A percentile compares a stretch with the other conserved stretches of the same genome.
Evolutionary conservation across 2,113 vertebrate species (phyloP).

Genomic region (Entomyzon cyanotis): DNA sequence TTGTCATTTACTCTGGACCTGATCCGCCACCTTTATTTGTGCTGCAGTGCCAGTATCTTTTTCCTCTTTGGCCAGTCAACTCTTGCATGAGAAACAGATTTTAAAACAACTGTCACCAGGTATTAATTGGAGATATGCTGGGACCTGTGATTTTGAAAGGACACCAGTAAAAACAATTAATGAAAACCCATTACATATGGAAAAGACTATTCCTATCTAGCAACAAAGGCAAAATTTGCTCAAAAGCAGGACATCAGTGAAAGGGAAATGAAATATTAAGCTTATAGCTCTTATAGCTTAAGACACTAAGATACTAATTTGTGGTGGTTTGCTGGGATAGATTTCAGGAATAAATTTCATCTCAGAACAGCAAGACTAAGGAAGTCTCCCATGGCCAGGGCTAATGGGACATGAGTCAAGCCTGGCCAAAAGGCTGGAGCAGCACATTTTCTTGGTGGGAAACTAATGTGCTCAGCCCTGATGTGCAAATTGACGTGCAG

Average conservation of each 20-base stretch:
- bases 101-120: neutral
- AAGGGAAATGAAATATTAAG: neutral
- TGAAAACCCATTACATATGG: neutral
- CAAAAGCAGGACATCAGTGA: neutral
- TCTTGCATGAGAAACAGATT: neutral
- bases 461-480: neutral
- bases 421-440: neutral
- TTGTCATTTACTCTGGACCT: neutral
- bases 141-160: neutral
- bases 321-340: neutral
- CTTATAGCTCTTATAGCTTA: neutral
- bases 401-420: neutral
- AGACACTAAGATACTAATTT: neutral
- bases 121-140: neutral
- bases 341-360: neutral
- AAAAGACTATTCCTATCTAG: neutral
- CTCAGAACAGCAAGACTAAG: neutral
- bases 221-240: neutral
- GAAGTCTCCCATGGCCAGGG: neutral
- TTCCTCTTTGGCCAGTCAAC: neutral
- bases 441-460: neutral
- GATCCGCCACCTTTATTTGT: neutral
- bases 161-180: neutral
- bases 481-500: neutral
- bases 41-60: neutral